phyloP scores from a whole-genome alignment of 1,140 invertebrate genomes.

The Lasioglossum albipes region DNA sequence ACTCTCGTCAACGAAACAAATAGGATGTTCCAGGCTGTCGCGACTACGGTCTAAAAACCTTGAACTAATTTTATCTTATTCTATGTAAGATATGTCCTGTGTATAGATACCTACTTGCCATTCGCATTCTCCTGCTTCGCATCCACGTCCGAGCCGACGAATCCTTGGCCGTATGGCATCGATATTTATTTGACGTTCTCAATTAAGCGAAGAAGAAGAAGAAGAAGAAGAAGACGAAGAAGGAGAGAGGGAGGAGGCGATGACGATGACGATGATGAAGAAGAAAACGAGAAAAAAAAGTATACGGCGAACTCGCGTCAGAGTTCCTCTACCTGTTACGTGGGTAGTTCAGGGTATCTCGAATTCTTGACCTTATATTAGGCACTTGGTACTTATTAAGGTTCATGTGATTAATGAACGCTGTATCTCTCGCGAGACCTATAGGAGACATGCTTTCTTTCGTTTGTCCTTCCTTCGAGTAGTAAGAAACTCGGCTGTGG shows the following conservation, averaged over 20 bases:
- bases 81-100: constrained; percentile 66
- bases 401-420: constrained; percentile 61
- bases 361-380: constrained; percentile 60
- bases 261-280: neutral
- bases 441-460: constrained; percentile 41
- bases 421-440: constrained; percentile 44
- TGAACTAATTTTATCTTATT: constrained; percentile 64
- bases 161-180: constrained; percentile 49
- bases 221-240: constrained; percentile 6
- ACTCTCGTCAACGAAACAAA: constrained; percentile 45
- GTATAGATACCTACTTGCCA: constrained; percentile 63
- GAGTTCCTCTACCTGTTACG: constrained; percentile 49
- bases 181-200: constrained; percentile 63
- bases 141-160: constrained; percentile 61
- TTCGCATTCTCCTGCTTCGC: constrained; percentile 58
- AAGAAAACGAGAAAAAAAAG: constrained; percentile 39
- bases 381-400: constrained; percentile 68
- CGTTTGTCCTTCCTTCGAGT: constrained; percentile 49
- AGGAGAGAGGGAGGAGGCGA: neutral
- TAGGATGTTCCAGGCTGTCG: constrained; percentile 37
- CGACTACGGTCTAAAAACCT: constrained; percentile 56
- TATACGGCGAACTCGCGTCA: constrained; percentile 60
- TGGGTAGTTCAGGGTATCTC: constrained; percentile 63
- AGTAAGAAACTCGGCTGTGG: constrained; percentile 60
- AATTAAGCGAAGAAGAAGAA: constrained; percentile 9